A percentile compares a stretch with the other conserved stretches of the same genome.
These are phyloP conservation scores for Andricus quercusramuli DNA, from an alignment of 2,888 invertebrate species.

Conservation along the genomic window DNA sequence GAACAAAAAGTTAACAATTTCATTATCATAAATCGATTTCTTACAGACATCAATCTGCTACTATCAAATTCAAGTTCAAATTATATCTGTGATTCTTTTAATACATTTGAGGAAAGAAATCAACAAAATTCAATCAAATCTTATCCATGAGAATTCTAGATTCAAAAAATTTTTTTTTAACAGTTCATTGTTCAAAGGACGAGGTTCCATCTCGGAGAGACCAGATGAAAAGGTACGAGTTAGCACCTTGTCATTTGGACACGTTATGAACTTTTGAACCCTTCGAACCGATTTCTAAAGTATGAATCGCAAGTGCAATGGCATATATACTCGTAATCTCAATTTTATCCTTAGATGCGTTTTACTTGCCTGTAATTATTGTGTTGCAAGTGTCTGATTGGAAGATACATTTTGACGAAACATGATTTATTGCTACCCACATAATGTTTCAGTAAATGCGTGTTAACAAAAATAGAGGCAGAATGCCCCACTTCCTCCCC, in stretches of 20 bases:
- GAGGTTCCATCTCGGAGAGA: no score
- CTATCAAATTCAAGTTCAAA: no score
- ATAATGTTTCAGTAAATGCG: not conserved
- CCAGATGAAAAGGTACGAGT: no score
- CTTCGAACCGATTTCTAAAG: not conserved
- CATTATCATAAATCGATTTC: not conserved
- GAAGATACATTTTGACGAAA: slow-evolving; percentile 27
- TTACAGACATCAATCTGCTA: no score
- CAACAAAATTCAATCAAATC: no score
- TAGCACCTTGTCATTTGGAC: no score
- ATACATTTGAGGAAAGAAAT: no score
- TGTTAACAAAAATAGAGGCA: slow-evolving; percentile 31
- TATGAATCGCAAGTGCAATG: not conserved
- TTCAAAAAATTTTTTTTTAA: no score
- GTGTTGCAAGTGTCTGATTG: not conserved
- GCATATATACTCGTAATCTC: not conserved
- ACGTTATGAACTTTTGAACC: no score
- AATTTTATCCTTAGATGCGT: not conserved
- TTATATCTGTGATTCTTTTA: no score
- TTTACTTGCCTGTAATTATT: not conserved
- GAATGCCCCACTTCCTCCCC: slow-evolving; percentile 26
- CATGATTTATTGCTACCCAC: slow-evolving; percentile 22
- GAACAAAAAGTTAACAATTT: not conserved
- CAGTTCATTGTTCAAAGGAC: no score
- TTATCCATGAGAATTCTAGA: no score